A percentile compares a stretch with the other conserved stretches of the same genome.
phyloP scores from a whole-genome alignment of 1,140 invertebrate genomes.

The Trypoxylus dichotomus region DNA sequence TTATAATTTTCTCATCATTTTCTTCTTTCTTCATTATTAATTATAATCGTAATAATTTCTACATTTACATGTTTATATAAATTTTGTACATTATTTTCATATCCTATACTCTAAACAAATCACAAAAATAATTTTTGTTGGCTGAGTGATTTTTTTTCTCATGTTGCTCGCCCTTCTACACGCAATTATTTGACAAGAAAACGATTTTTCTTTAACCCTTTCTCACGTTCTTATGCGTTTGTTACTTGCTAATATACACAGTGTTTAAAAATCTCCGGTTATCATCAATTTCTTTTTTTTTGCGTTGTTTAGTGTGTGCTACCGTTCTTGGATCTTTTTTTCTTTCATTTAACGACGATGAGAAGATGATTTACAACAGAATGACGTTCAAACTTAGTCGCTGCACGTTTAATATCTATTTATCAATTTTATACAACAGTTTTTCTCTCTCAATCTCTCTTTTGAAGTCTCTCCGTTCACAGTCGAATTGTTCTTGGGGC shows the following conservation, averaged over 20 bases:
- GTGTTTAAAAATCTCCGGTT: neutral
- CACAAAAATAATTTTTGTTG: constrained; percentile 54
- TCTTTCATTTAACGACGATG: neutral
- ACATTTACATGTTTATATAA: constrained; percentile 54
- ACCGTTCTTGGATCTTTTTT: neutral
- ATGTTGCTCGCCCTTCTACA: constrained; percentile 12
- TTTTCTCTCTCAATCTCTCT: neutral
- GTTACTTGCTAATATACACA: neutral
- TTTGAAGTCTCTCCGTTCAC: constrained; percentile 31
- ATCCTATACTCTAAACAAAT: constrained; percentile 52
- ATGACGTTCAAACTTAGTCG: constrained; percentile 27
- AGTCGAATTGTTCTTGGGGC: constrained; percentile 37
- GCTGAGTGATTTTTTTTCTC: constrained; percentile 43
- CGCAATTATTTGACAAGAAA: constrained; percentile 38
- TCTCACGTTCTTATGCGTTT: too few species aligned
- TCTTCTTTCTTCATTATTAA: constrained; percentile 38
- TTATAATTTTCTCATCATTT: constrained; percentile 43
- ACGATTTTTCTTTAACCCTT: constrained; percentile 31
- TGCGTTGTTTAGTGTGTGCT: constrained; percentile 36
- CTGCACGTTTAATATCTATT: constrained; percentile 34
- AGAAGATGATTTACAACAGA: constrained; percentile 16
- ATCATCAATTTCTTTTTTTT: neutral
- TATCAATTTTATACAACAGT: constrained; percentile 10
- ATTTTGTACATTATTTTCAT: constrained; percentile 55
- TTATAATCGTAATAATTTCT: constrained; percentile 48